phyloP scores from a whole-genome alignment of 2,113 vertebrate genomes.

The Penelope pileata region DNA sequence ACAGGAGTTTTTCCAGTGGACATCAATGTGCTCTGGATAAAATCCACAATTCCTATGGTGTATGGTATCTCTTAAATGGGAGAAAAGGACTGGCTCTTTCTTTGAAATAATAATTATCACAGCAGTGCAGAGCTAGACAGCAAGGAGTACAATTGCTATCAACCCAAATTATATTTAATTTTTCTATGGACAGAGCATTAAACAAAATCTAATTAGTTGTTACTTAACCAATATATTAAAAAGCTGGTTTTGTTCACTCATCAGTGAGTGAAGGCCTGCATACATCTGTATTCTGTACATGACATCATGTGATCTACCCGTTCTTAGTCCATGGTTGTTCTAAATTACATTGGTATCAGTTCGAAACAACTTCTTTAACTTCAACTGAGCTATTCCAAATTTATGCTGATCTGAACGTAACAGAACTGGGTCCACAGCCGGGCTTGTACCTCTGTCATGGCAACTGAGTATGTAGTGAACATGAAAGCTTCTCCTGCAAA shows the following conservation, averaged over 20 bases:
- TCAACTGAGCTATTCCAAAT: neutral
- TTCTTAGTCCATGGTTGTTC: neutral
- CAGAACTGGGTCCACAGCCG: neutral
- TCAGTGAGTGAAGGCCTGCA: neutral
- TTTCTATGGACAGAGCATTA: neutral
- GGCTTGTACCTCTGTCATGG: neutral
- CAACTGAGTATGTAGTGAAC: neutral
- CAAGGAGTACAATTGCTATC: neutral
- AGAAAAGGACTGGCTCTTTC: neutral
- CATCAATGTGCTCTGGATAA: neutral
- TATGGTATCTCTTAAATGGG: neutral
- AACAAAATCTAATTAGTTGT: neutral
- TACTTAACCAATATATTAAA: neutral
- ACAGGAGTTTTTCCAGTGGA: neutral
- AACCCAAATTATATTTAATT: neutral
- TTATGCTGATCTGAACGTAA: neutral
- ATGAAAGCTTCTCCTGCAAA: neutral
- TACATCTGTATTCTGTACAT: neutral
- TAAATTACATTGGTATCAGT: neutral
- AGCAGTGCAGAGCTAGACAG: neutral
- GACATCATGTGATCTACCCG: neutral
- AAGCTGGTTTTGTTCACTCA: neutral
- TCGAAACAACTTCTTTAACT: neutral
- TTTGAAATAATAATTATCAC: neutral
- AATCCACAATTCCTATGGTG: neutral